Evolutionary conservation across 1,140 invertebrate genomes (phyloP).

Genomic region (Drosophila elegans): DNA sequence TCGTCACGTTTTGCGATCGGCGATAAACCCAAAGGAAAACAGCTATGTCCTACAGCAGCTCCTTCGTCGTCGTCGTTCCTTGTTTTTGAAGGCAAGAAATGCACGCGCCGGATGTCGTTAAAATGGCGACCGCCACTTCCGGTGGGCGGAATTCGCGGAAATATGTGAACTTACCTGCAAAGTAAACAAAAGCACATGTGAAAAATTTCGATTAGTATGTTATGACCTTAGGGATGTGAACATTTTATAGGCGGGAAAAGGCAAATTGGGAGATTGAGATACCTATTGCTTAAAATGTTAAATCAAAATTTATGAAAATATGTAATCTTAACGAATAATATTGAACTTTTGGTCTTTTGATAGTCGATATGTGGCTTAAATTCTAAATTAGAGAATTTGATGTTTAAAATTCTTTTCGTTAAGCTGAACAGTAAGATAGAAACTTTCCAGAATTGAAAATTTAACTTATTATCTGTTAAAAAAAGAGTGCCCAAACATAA

Average conservation of each 20-base stretch:
- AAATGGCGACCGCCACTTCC: constrained; percentile 58
- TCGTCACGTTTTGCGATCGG: constrained; percentile 69
- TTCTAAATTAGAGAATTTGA: neutral
- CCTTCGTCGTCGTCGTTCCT: constrained; percentile 20
- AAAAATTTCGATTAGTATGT: constrained; percentile 61
- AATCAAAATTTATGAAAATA: neutral
- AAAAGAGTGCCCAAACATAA: no score
- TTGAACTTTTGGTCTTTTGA: no score
- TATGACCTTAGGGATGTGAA: constrained; percentile 6
- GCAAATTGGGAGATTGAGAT: constrained; percentile 19
- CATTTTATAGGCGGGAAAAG: neutral
- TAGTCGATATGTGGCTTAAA: no score
- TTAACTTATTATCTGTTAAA: no score
- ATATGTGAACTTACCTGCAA: constrained; percentile 78
- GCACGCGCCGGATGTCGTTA: constrained; percentile 72
- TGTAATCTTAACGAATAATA: no score
- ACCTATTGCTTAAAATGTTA: neutral
- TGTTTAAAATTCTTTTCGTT: no score
- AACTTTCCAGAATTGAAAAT: no score
- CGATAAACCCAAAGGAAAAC: constrained; percentile 62
- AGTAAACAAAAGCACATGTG: constrained; percentile 44
- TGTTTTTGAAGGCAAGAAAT: constrained; percentile 55
- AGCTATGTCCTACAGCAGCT: constrained; percentile 10
- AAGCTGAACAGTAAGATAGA: no score
- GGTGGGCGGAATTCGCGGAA: constrained; percentile 35